Conservation (phyloP, 2,797 vertebrate species). For the Artibeus jamaicensis region DNA sequence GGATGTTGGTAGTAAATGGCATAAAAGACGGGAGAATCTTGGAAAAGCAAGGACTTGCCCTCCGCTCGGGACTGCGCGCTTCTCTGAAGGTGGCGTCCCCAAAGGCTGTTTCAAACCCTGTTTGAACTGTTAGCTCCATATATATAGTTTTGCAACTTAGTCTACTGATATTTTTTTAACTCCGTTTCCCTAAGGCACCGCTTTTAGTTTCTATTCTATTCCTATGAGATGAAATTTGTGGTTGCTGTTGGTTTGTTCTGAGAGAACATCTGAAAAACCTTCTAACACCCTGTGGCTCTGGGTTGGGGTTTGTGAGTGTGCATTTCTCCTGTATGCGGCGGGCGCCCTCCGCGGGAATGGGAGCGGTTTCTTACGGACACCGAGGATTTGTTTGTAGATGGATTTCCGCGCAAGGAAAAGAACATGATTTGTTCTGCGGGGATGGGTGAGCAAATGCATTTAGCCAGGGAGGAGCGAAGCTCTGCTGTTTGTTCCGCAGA, state of each 20-base stretch:
- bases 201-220: background rate
- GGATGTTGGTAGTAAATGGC: background rate
- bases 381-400: conserved; percentile 26
- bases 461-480: conserved; percentile 49
- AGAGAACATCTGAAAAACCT: background rate
- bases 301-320: background rate
- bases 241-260: background rate
- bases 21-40: background rate
- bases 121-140: background rate
- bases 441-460: conserved; percentile 41
- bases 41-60: background rate
- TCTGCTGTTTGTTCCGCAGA: conserved; percentile 33
- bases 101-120: background rate
- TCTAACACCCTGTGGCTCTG: background rate
- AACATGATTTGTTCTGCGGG: conserved; percentile 56
- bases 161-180: background rate
- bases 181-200: background rate
- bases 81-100: background rate
- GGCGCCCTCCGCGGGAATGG: conserved; percentile 40
- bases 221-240: background rate
- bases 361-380: background rate
- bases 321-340: background rate
- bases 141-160: conserved; percentile 61
- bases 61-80: background rate
- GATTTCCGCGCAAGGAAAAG: conserved; percentile 54